Evolutionary conservation across 1,140 invertebrate species (phyloP).

Genomic region (Drosophila nebulosa): DNA sequence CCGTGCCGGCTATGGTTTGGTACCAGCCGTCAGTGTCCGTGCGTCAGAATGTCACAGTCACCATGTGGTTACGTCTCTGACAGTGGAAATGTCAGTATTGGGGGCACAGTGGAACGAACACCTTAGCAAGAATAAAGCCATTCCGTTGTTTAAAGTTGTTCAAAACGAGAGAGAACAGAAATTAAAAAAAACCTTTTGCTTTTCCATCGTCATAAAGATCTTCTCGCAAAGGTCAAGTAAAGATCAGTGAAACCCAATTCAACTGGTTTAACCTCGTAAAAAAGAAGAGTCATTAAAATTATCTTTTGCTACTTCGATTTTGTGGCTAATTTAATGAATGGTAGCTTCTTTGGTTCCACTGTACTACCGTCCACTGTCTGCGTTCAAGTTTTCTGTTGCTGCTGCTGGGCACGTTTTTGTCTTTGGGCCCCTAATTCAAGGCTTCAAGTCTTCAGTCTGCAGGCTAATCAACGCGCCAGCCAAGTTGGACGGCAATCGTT

Average conservation of each 20-base stretch:
- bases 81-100: constrained; percentile 53
- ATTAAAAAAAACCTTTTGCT: background rate
- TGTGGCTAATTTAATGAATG: background rate
- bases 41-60: constrained; percentile 72
- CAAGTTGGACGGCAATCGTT: constrained; percentile 73
- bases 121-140: background rate
- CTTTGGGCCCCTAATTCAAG: constrained; percentile 71
- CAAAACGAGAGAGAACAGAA: background rate
- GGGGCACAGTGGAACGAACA: constrained; percentile 39
- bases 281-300: background rate
- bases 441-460: constrained; percentile 11
- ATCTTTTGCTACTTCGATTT: background rate
- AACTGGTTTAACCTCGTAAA: too few species aligned
- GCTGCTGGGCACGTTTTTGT: constrained; percentile 74
- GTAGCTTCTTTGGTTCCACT: constrained; percentile 9
- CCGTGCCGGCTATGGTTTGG: constrained; percentile 22
- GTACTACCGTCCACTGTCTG: constrained; percentile 35
- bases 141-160: background rate
- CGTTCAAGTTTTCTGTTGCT: constrained; percentile 53
- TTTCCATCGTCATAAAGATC: too few species aligned
- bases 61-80: constrained; percentile 73
- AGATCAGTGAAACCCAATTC: too few species aligned
- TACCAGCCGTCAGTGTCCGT: constrained; percentile 53
- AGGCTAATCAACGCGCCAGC: constrained; percentile 74
- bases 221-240: too few species aligned